A percentile compares a stretch with the other conserved stretches of the same genome.
These are phyloP conservation scores for Conger conger DNA, from an alignment of 2,113 vertebrate genomes.

Conservation along the genomic window DNA sequence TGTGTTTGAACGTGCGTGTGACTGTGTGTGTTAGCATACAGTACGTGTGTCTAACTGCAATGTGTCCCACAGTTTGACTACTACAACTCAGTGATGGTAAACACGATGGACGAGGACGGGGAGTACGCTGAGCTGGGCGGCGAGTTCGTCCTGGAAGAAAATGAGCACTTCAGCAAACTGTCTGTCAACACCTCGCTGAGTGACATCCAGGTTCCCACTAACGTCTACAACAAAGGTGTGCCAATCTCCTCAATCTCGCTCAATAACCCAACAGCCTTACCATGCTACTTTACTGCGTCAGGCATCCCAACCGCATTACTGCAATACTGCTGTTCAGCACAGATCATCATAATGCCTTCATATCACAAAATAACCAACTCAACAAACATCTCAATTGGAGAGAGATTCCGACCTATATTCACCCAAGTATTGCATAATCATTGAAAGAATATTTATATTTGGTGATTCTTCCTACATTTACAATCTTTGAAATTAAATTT, in stretches of 20 bases:
- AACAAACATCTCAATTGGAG: not conserved
- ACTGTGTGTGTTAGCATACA: not conserved
- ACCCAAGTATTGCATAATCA: too few relatives aligned
- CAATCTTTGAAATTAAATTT: too few relatives aligned
- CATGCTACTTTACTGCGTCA: too few relatives aligned
- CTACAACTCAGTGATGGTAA: slow-evolving; percentile 87
- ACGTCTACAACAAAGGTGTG: slow-evolving; percentile 93
- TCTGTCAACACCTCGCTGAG: slow-evolving; percentile 85
- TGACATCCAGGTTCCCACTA: slow-evolving; percentile 91
- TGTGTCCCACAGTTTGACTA: slow-evolving; percentile 80
- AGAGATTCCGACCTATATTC: too few relatives aligned
- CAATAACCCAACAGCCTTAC: too few relatives aligned
- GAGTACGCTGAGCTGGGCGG: slow-evolving; percentile 81
- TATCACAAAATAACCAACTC: not conserved
- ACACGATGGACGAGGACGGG: slow-evolving; percentile 78
- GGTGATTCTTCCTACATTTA: too few relatives aligned
- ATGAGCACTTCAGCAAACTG: slow-evolving; percentile 88
- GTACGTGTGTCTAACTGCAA: not conserved
- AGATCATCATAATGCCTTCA: not conserved
- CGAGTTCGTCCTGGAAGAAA: slow-evolving; percentile 83
- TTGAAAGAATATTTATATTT: too few relatives aligned
- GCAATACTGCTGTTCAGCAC: not conserved
- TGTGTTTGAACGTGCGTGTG: not conserved
- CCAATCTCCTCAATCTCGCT: not conserved
- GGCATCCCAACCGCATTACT: too few relatives aligned